Evolutionary conservation across 1,140 invertebrate species (phyloP), one percentile per base, ranked within the genome.

Genomic region (Drosophila sp.): DNA sequence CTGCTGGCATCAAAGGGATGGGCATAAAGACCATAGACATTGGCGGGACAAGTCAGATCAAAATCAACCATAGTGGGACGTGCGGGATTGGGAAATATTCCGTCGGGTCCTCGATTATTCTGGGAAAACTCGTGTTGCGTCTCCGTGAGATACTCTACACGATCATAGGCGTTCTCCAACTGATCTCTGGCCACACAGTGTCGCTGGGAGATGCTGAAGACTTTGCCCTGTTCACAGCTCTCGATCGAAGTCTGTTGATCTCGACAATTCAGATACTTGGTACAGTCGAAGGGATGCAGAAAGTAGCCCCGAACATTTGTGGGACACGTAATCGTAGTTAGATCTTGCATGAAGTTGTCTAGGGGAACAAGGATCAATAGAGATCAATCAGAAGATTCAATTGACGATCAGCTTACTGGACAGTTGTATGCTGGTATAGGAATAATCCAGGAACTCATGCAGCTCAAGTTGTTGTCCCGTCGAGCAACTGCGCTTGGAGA

Each of bases 231-330:
- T 9, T 38, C 93, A 89, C 95, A 96, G 16, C 92, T 91, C 90
- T 94, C 94, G 9, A 94, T 86, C 48, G 91, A 92, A 1, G 94
- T 93, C 36, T 80, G 81, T 1, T 94, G 94, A 67, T 93, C 91
- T 2, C 90, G 87, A 81, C 95, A 96, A 59, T 94, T 94, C 2
- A 96, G 70, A 78, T 94, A 96, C 75, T 95, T 94, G 6, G 91
- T 92, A 66, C 95, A 96, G 51, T 94, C 93, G 7, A 92, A 90
- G 0, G 94, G 94, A 92, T 95, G 94, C 4, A 94, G 92, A 38
- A 93, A 91, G 7, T 94, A 64, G 13, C 95, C 95, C 41, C 73
- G 27, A 8, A 41, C 71, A 13, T 64, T 41, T 4, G 66, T 41
- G 5, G 80, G 70, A 67, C 86, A 90, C 0, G 40, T 70, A 13